Evolutionary conservation across 2,888 invertebrate species (phyloP).

Genomic region (Dascillus cervinus): DNA sequence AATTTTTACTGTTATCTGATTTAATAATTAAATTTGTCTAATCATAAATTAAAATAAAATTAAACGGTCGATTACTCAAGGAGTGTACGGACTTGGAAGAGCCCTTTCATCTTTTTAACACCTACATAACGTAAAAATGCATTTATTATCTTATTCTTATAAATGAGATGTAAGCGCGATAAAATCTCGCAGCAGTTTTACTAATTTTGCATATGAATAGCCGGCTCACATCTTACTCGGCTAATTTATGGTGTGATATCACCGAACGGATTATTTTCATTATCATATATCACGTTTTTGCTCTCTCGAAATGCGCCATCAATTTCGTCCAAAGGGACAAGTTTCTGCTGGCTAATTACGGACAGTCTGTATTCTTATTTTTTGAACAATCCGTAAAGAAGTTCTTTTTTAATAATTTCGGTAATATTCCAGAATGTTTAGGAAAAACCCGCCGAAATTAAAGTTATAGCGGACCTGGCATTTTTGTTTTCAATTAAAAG

Average conservation of each 20-base stretch:
- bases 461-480: too few relatives aligned
- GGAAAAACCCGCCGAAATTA: too few relatives aligned
- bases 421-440: too few relatives aligned
- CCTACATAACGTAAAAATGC: constrained; percentile 5
- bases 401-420: too few relatives aligned
- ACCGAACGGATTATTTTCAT: constrained; percentile 2
- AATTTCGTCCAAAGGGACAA: too few relatives aligned
- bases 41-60: constrained; percentile 4
- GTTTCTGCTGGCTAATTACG: too few relatives aligned
- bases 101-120: constrained; percentile 5
- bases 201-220: constrained; percentile 4
- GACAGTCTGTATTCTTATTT: too few relatives aligned
- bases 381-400: too few relatives aligned
- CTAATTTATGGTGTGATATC: constrained; percentile 6
- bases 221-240: constrained; percentile 1
- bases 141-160: too few relatives aligned
- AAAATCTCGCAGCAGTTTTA: constrained; percentile 3
- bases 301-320: constrained; percentile 3
- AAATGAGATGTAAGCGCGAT: constrained; percentile 4
- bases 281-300: constrained; percentile 3
- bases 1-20: constrained; percentile 7
- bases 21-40: constrained; percentile 8
- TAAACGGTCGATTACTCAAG: too few relatives aligned
- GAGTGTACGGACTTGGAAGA: too few relatives aligned
- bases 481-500: too few relatives aligned